Percentiles rank a stretch among this genome's conserved stretches.
These are phyloP conservation scores for Lepas anatifera DNA, from an alignment of 2,888 invertebrate genomes.

Conservation along the genomic window DNA sequence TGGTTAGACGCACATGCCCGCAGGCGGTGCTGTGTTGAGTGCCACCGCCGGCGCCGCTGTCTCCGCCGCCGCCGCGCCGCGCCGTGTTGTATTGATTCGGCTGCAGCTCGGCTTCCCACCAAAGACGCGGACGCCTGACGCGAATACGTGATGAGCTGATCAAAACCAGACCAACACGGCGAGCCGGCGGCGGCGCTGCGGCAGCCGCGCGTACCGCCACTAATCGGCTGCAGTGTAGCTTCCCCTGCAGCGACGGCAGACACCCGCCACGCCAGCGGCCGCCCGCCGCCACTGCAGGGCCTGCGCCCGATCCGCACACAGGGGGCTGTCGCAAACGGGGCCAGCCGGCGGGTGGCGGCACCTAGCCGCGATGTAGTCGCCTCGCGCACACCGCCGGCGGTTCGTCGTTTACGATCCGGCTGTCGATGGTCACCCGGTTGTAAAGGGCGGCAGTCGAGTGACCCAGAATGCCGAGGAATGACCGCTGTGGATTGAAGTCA, in stretches of 20 bases:
- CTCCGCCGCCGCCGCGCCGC: neutral
- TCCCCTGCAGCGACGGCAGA: too few relatives aligned
- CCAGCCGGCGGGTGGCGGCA: neutral
- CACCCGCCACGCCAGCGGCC: too few relatives aligned
- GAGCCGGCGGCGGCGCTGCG: neutral
- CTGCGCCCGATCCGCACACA: neutral
- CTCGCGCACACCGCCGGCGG: too few relatives aligned
- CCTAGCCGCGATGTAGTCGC: too few relatives aligned
- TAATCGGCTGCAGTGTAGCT: too few relatives aligned
- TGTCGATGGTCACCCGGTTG: neutral
- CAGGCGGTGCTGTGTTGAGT: too few relatives aligned
- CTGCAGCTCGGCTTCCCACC: neutral
- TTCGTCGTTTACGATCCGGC: too few relatives aligned
- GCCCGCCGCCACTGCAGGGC: neutral
- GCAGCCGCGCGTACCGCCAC: too few relatives aligned
- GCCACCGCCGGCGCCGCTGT: neutral
- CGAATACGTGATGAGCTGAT: conserved; percentile 9
- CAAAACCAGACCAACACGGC: neutral
- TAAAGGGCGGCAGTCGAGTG: neutral
- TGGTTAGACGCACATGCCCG: too few relatives aligned
- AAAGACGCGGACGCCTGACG: neutral
- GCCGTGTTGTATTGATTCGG: neutral
- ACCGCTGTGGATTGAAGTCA: too few relatives aligned
- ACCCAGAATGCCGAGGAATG: neutral
- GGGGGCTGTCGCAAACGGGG: neutral